A percentile compares a stretch with the other conserved stretches of the same genome.
Conservation (phyloP, 2,113 vertebrate species). For the Mustela lutreola region DNA sequence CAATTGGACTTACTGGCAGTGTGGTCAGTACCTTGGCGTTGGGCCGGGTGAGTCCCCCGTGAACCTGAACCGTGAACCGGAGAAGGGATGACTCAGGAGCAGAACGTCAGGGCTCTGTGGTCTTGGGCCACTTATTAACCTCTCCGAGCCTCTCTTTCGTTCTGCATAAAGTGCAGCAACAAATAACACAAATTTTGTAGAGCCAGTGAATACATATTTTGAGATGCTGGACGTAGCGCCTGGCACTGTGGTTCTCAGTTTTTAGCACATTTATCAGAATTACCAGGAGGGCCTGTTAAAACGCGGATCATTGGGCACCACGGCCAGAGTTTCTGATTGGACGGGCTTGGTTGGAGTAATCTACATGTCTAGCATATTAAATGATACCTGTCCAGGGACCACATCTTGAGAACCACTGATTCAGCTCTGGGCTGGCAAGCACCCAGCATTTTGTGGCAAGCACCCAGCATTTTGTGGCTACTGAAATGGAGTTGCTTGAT, state of each 20-base stretch:
- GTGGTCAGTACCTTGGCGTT: conserved; percentile 93
- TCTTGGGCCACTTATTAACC: background rate
- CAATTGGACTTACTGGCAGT: conserved; percentile 95
- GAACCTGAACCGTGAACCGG: background rate
- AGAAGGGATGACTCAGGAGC: conserved; percentile 49
- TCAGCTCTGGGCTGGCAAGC: background rate
- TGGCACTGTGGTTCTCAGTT: background rate
- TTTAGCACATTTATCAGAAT: background rate
- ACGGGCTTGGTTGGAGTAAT: background rate
- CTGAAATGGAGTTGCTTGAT: conserved; percentile 1
- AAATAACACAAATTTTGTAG: background rate
- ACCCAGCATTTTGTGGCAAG: background rate
- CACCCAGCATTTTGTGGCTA: background rate
- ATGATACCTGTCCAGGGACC: background rate
- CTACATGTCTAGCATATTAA: background rate
- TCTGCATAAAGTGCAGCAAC: background rate
- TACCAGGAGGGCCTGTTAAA: background rate
- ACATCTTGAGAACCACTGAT: background rate
- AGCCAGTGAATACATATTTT: background rate
- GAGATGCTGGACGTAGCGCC: background rate
- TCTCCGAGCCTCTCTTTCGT: background rate
- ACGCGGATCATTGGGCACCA: background rate
- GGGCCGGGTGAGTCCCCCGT: conserved; percentile 91
- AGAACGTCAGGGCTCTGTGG: background rate
- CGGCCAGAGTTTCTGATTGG: background rate